phyloP scores from a whole-genome alignment of 2,888 invertebrate species.

The Mythimna impura region DNA sequence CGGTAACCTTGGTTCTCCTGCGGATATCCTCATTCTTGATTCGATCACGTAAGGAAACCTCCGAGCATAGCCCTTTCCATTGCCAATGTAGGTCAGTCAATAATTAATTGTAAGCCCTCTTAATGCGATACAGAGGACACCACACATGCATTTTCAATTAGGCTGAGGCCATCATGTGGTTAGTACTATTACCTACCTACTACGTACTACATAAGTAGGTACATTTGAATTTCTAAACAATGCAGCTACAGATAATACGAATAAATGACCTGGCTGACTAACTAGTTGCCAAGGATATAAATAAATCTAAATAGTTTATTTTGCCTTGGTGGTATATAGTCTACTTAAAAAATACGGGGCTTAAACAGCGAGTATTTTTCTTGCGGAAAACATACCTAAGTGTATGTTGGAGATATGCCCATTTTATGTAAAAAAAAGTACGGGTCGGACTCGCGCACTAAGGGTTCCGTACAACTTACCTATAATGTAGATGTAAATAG shows the following conservation, averaged over 20 bases:
- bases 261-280: conserved; percentile 26
- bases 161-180: background rate
- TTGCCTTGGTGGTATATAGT: background rate
- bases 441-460: too few species aligned
- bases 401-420: background rate
- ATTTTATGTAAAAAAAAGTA: background rate
- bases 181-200: background rate
- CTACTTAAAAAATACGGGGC: background rate
- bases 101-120: conserved; percentile 24
- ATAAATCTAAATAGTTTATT: conserved; percentile 27
- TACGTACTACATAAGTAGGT: background rate
- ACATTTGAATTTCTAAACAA: conserved; percentile 55
- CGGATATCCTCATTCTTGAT: too few species aligned
- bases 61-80: too few species aligned
- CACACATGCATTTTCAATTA: conserved; percentile 41
- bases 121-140: conserved; percentile 23
- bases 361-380: background rate
- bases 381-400: background rate
- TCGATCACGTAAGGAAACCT: too few species aligned
- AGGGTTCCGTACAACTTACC: too few species aligned
- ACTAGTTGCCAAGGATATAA: conserved; percentile 7
- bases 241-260: conserved; percentile 39
- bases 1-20: too few species aligned
- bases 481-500: too few species aligned
- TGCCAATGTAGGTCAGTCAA: conserved; percentile 17